Evolutionary conservation across 1,140 invertebrate species (phyloP).

Genomic region (Littorina saxatilis): DNA sequence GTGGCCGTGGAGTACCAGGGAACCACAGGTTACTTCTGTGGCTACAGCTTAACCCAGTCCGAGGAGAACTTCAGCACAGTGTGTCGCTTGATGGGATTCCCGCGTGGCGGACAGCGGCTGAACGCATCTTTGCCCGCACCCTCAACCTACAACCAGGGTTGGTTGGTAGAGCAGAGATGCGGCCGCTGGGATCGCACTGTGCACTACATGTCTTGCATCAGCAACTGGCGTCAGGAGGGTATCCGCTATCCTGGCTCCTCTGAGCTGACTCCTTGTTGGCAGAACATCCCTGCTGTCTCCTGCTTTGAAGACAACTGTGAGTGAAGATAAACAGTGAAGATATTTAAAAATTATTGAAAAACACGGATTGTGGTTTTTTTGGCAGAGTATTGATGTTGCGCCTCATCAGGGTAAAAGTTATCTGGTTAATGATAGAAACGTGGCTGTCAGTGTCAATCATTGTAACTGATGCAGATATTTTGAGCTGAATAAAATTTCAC

Average conservation of each 20-base stretch:
- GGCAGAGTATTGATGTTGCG: no score
- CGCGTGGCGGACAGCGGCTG: not conserved
- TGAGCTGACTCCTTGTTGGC: not conserved
- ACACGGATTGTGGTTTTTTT: no score
- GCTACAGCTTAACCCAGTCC: not conserved
- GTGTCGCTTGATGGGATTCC: conserved; percentile 2
- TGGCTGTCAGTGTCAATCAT: no score
- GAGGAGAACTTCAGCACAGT: not conserved
- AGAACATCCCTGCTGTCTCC: not conserved
- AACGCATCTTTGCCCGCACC: not conserved
- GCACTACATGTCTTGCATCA: not conserved
- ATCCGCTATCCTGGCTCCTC: not conserved
- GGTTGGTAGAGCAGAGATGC: not conserved
- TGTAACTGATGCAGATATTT: no score
- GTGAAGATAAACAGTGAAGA: no score
- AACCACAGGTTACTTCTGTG: not conserved
- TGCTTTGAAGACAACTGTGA: conserved; percentile 11
- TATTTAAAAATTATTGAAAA: no score
- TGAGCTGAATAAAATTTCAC: no score
- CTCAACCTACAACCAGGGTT: not conserved
- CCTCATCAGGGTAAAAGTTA: no score
- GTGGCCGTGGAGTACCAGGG: not conserved
- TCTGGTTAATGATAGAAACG: no score
- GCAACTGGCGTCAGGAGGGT: not conserved
- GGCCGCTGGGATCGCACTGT: not conserved